Conservation (phyloP, 2,113 vertebrate species). For the Spheniscus mendiculus region DNA sequence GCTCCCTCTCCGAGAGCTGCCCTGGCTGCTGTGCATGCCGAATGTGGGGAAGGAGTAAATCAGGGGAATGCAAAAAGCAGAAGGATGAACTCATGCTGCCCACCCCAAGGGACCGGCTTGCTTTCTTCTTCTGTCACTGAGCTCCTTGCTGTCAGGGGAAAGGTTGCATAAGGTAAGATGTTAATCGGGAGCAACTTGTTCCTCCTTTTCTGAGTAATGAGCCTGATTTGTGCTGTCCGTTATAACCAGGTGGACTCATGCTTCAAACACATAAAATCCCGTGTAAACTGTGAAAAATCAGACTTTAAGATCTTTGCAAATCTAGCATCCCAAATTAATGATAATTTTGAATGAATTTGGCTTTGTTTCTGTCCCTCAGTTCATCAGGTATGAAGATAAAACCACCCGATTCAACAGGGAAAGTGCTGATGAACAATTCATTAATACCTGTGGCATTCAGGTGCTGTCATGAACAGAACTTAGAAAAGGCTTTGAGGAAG, state of each 20-base stretch:
- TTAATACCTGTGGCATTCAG: background rate
- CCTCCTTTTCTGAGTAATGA: background rate
- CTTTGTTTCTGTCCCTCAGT: background rate
- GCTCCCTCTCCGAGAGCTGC: background rate
- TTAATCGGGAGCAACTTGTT: background rate
- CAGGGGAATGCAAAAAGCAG: background rate
- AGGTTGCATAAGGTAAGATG: background rate
- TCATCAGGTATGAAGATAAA: background rate
- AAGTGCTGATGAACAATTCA: background rate
- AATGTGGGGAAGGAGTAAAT: background rate
- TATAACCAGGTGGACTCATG: background rate
- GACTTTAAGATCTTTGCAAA: background rate
- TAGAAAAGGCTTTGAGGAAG: background rate
- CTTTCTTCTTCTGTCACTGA: background rate
- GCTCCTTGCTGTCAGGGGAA: background rate
- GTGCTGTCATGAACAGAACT: background rate
- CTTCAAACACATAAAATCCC: background rate
- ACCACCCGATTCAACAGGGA: background rate
- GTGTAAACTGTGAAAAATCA: slow-evolving; percentile 24
- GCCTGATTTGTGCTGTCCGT: background rate
- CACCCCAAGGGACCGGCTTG: background rate
- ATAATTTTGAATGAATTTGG: background rate
- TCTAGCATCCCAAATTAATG: slow-evolving; percentile 3
- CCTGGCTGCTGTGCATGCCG: background rate
- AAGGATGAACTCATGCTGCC: background rate